Percentiles rank a stretch among this genome's conserved stretches.
Evolutionary conservation across 1,140 invertebrate species (phyloP).

Genomic region (Drosophila mojavensis): DNA sequence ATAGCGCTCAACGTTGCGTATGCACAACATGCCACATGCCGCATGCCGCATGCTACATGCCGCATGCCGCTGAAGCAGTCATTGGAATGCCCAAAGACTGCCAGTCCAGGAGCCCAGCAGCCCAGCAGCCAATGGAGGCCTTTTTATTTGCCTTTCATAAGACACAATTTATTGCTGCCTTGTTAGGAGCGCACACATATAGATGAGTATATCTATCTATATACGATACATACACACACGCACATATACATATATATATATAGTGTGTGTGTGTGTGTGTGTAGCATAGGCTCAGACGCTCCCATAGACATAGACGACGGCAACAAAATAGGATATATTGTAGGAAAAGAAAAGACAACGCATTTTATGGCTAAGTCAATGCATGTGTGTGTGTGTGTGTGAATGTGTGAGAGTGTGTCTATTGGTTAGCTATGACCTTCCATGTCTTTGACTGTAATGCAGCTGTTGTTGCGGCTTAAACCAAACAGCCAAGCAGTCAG

Average conservation of each 20-base stretch:
- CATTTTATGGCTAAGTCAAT: conserved; percentile 51
- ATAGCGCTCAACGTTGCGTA: not conserved
- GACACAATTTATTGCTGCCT: conserved; percentile 80
- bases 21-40: conserved; percentile 1
- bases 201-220: conserved; percentile 52
- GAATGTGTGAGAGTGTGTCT: not conserved
- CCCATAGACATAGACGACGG: conserved; percentile 27
- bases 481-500: conserved; percentile 9
- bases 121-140: conserved; percentile 29
- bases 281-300: conserved; percentile 24
- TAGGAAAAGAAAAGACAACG: conserved; percentile 34
- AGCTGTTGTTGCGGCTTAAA: conserved; percentile 37
- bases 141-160: conserved; percentile 76
- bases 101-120: not conserved
- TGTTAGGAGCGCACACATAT: conserved; percentile 61
- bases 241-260: too few species aligned
- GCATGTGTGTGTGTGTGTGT: not conserved
- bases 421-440: conserved; percentile 63
- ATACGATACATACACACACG: conserved; percentile 1
- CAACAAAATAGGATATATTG: conserved; percentile 13
- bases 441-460: conserved; percentile 64
- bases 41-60: not conserved
- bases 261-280: conserved; percentile 5
- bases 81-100: not conserved
- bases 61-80: not conserved